Evolutionary conservation across 1,140 invertebrate species (phyloP), one percentile per base, ranked within the genome.

Genomic region (Diorhabda carinulata): DNA sequence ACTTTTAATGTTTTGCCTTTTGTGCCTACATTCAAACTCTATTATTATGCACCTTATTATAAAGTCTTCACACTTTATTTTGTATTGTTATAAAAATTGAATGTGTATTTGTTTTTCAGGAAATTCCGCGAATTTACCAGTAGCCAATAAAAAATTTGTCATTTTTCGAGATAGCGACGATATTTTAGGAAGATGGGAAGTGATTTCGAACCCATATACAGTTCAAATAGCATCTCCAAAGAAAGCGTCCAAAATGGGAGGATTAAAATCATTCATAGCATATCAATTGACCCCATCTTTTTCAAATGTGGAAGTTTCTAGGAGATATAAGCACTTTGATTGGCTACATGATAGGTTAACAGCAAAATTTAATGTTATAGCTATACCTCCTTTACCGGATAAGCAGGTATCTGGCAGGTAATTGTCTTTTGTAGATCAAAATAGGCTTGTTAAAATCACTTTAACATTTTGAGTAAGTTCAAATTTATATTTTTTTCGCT

Each of bases 271-370:
- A 79, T 99, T 93, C 78, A 98, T 98, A 75, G 95, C 95, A 65
- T 99, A 99, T 84, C 93, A 96, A 78, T 80, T 99, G 64, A 98
- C 95, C 70, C 96, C 96, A 40, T 96, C 94, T 83, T 95, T 94
- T 82, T 97, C 93, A 80, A 94, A 94, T 80, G 94, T 97, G 78
- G 92, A 96, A 87, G 97, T 98, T 7, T 96, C 94, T 66, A 86
- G 97, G 76, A 87, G 97, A 76, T 99, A 98, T 82, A 99, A 99
- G 83, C 97, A 99, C 82, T 99, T 99, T 85, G 97, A 99, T 85
- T 99, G 97, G 97, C 81, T 99, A 61, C 95, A 98, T 82, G 94
- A 96, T 77, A 86, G 95, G 72, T 84, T 99, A 68, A 90, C 91
- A 75, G 94, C 94, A 74, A 99, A 99, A 82, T 99, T 96, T 81